Evolutionary conservation across 2,888 invertebrate genomes (phyloP).

Genomic region (Ennomos fuscantarius): DNA sequence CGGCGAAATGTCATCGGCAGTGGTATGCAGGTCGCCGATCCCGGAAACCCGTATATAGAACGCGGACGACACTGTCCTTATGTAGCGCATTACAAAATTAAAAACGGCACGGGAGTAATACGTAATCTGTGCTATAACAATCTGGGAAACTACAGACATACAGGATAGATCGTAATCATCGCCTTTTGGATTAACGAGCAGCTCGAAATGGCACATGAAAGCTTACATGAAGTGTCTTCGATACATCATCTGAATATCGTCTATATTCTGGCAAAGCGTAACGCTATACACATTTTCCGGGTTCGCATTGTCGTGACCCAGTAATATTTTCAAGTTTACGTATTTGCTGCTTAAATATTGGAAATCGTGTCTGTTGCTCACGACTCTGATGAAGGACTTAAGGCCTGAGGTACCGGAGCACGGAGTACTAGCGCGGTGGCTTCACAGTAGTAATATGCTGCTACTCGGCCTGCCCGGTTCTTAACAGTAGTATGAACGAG

Average conservation of each 20-base stretch:
- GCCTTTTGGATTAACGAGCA: too few species aligned
- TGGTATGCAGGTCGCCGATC: slow-evolving; percentile 57
- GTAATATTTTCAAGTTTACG: neutral
- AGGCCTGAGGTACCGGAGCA: neutral
- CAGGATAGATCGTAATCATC: too few species aligned
- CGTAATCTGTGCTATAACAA: too few species aligned
- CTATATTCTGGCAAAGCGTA: neutral
- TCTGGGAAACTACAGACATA: too few species aligned
- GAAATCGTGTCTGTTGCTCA: slow-evolving; percentile 30
- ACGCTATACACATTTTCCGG: slow-evolving; percentile 2
- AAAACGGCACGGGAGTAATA: neutral
- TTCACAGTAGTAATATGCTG: too few species aligned
- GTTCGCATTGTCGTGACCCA: neutral
- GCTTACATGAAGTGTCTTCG: too few species aligned
- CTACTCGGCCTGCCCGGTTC: neutral
- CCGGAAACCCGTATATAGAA: slow-evolving; percentile 69
- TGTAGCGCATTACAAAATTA: slow-evolving; percentile 2
- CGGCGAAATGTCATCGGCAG: slow-evolving; percentile 19
- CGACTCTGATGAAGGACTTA: slow-evolving; percentile 31
- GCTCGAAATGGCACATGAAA: too few species aligned
- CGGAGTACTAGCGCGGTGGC: too few species aligned
- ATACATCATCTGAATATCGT: too few species aligned
- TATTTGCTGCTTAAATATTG: slow-evolving; percentile 15
- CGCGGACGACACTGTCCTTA: slow-evolving; percentile 36
- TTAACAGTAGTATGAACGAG: too few species aligned